Evolutionary conservation across 1,140 invertebrate species (phyloP).

Genomic region (Psix sp.): DNA sequence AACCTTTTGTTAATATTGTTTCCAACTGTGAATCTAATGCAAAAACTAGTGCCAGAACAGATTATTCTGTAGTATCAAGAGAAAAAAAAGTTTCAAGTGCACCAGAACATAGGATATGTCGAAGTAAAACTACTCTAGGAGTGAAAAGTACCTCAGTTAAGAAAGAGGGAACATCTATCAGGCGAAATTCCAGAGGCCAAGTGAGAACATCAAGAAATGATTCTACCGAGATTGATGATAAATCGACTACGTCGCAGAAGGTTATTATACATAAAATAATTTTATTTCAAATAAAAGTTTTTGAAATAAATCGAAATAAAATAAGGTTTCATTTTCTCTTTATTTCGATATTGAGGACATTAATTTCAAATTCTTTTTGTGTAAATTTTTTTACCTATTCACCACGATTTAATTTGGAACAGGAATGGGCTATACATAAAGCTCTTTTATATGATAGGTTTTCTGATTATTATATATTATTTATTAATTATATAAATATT

Average conservation of each 20-base stretch:
- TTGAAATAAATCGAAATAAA: too few relatives aligned
- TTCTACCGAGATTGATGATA: conserved; percentile 59
- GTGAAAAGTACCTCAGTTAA: conserved; percentile 60
- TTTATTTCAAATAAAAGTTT: too few relatives aligned
- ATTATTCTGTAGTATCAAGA: conserved; percentile 76
- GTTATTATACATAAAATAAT: too few relatives aligned
- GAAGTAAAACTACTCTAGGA: conserved; percentile 73
- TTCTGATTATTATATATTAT: too few relatives aligned
- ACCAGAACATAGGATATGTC: conserved; percentile 64
- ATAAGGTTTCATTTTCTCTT: too few relatives aligned
- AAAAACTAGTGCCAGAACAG: conserved; percentile 61
- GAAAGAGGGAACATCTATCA: conserved; percentile 65
- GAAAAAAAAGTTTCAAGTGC: conserved; percentile 42
- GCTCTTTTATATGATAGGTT: too few relatives aligned
- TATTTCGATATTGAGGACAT: too few relatives aligned
- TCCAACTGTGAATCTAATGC: conserved; percentile 28
- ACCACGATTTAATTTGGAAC: too few relatives aligned
- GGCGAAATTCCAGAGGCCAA: conserved; percentile 59
- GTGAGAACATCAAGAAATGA: conserved; percentile 27
- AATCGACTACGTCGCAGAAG: not conserved
- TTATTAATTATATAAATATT: too few relatives aligned
- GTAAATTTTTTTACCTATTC: too few relatives aligned
- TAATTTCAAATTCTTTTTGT: too few relatives aligned
- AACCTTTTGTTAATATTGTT: conserved; percentile 28
- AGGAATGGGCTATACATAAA: too few relatives aligned